A percentile compares a stretch with the other conserved stretches of the same genome.
Conservation (phyloP, 2,113 vertebrate species). For the Rynchops niger region DNA sequence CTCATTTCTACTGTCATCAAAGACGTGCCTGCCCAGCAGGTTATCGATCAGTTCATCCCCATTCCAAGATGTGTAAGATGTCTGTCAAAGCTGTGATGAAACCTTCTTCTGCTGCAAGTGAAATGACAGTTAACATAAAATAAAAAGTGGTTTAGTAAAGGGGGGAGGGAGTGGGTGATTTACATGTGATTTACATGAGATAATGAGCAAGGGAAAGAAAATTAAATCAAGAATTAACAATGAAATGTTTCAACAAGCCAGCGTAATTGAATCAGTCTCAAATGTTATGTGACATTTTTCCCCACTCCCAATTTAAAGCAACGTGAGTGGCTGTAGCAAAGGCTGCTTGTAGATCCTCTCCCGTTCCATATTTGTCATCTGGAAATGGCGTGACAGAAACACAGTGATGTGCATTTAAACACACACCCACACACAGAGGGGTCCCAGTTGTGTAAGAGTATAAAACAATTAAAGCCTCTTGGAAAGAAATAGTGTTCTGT, state of each 20-base stretch:
- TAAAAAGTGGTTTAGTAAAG: neutral
- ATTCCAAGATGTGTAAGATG: neutral
- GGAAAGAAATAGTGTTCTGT: neutral
- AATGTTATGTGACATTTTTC: neutral
- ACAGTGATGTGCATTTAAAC: neutral
- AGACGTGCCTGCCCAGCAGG: neutral
- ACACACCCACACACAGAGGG: neutral
- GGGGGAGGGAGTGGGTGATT: rapidly evolving
- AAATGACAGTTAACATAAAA: neutral
- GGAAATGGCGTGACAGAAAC: neutral
- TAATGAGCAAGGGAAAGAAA: neutral
- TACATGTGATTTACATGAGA: neutral
- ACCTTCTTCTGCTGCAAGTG: neutral
- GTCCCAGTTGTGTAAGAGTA: neutral
- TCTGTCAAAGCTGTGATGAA: neutral
- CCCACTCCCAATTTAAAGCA: neutral
- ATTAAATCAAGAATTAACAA: neutral
- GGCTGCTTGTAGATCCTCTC: neutral
- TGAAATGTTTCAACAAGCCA: neutral
- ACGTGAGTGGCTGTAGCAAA: neutral
- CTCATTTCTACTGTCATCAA: neutral
- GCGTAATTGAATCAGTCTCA: neutral
- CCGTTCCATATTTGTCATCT: neutral
- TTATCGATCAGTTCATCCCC: neutral
- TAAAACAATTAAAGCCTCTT: neutral